Conservation (phyloP, 2,888 invertebrate genomes). For the Lepas anatifera region DNA sequence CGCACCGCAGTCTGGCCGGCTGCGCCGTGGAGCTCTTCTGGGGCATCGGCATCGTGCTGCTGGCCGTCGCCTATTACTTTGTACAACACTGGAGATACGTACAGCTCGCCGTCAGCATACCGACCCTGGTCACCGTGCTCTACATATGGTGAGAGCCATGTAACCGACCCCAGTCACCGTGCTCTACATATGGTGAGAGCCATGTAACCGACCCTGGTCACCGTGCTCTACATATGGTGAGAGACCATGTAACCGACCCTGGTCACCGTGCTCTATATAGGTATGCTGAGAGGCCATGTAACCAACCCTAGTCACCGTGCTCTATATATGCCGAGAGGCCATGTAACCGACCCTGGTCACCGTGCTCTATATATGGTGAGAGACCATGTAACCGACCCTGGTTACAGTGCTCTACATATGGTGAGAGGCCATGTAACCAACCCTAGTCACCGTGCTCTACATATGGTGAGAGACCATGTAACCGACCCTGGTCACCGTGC, state of each 20-base stretch:
- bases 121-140: constrained; percentile 37
- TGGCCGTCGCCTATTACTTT: constrained; percentile 37
- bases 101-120: constrained; percentile 40
- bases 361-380: no score
- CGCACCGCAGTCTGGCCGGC: constrained; percentile 38
- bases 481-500: no score
- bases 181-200: neutral
- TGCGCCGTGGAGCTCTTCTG: constrained; percentile 39
- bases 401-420: neutral
- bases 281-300: no score
- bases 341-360: no score
- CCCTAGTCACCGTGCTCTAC: neutral
- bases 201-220: neutral
- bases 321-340: no score
- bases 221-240: neutral
- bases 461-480: no score
- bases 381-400: no score
- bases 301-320: no score
- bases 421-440: neutral
- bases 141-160: constrained; percentile 32
- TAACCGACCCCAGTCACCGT: neutral
- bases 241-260: no score
- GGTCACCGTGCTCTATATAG: no score
- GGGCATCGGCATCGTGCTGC: constrained; percentile 37
- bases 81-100: constrained; percentile 42